Evolutionary conservation across 1,140 invertebrate species (phyloP).

Genomic region (Globodera ellingtonae): DNA sequence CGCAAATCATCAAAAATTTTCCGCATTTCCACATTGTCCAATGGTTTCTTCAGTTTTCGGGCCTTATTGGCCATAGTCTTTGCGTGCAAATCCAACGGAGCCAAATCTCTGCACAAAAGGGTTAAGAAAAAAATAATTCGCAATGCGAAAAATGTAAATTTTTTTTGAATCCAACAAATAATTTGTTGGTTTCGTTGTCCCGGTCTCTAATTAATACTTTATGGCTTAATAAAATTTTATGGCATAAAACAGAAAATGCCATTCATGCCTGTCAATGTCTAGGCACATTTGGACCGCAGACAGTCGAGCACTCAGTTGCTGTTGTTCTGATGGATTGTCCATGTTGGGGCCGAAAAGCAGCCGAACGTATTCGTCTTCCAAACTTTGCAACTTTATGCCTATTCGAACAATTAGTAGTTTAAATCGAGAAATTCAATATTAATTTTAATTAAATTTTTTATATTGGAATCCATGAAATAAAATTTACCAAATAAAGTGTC

Average conservation of each 20-base stretch:
- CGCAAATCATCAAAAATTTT: not conserved
- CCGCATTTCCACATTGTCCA: not conserved
- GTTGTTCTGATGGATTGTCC: not conserved
- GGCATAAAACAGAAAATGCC: not conserved
- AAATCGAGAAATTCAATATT: not conserved
- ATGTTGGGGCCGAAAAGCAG: not conserved
- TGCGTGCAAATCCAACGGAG: not conserved
- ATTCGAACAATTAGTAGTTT: not conserved
- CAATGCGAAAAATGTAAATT: too few relatives aligned
- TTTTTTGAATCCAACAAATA: too few relatives aligned
- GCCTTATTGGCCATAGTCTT: not conserved
- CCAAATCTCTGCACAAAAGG: not conserved
- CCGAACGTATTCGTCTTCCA: not conserved
- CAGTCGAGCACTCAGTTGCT: not conserved
- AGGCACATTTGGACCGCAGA: not conserved
- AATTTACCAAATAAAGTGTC: not conserved
- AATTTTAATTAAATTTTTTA: not conserved
- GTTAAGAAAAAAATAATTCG: too few relatives aligned
- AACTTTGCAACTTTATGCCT: not conserved
- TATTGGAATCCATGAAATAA: not conserved
- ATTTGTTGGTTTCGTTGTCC: too few relatives aligned
- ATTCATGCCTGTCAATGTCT: not conserved
- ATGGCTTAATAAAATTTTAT: too few relatives aligned
- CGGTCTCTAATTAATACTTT: too few relatives aligned
- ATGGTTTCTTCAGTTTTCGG: not conserved